Percentiles rank a stretch among this genome's conserved stretches.
These are phyloP conservation scores for Tetragonula carbonaria DNA, from an alignment of 2,888 invertebrate genomes.

Conservation along the genomic window DNA sequence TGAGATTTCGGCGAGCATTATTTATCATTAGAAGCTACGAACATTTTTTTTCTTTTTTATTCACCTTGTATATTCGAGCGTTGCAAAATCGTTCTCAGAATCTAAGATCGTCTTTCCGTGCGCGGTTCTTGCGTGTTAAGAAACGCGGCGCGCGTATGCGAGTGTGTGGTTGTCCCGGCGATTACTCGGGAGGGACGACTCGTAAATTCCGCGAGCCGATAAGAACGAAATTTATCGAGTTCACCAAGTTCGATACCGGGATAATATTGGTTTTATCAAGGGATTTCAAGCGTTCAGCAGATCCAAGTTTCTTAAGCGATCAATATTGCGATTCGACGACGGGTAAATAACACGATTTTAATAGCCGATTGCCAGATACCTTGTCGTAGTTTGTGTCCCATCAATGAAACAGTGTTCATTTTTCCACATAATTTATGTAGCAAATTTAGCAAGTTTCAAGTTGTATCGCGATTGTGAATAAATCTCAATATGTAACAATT, in stretches of 20 bases:
- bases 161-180: constrained; percentile 24
- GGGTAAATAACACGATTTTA: constrained; percentile 13
- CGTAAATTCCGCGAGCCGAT: constrained; percentile 22
- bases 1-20: too few species aligned
- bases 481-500: too few species aligned
- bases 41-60: too few species aligned
- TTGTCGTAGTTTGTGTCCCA: not conserved
- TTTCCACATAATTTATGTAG: not conserved
- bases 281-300: constrained; percentile 16
- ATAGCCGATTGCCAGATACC: not conserved
- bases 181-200: constrained; percentile 26
- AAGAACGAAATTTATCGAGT: constrained; percentile 31
- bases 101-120: not conserved
- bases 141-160: not conserved
- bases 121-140: not conserved
- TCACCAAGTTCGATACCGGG: constrained; percentile 22
- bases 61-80: not conserved
- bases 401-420: not conserved
- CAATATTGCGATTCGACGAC: not conserved
- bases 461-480: not conserved
- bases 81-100: not conserved
- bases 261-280: constrained; percentile 39
- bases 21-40: too few species aligned
- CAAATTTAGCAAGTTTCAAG: not conserved
- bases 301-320: constrained; percentile 14